These are phyloP conservation scores for Pelobates cultripes DNA, from an alignment of 2,797 vertebrate genomes.

Conservation along the genomic window DNA sequence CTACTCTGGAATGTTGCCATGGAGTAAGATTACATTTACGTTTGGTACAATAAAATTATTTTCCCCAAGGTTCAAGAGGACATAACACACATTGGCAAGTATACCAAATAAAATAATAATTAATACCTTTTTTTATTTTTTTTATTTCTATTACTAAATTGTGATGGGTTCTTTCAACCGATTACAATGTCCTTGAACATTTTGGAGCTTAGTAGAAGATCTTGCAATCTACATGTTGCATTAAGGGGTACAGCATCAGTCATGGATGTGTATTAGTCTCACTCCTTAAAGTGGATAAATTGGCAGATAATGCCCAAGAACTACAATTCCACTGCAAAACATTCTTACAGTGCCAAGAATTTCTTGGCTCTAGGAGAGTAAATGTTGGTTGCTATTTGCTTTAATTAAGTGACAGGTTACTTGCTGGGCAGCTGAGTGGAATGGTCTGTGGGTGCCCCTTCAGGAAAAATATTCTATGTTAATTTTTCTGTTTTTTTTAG, in stretches of 20 bases:
- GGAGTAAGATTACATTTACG: no score
- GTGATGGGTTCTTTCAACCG: constrained; percentile 1
- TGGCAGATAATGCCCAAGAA: constrained; percentile 48
- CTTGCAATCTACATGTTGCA: constrained; percentile 24
- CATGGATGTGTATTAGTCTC: constrained; percentile 35
- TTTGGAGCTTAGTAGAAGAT: constrained; percentile 14
- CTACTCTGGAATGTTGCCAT: no score
- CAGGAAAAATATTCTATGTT: not conserved
- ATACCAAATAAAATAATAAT: not conserved
- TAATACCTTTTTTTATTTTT: not conserved
- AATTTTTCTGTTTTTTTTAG: not conserved
- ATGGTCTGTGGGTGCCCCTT: constrained; percentile 9
- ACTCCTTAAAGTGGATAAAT: constrained; percentile 42
- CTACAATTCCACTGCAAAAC: constrained; percentile 39
- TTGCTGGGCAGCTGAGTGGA: constrained; percentile 17
- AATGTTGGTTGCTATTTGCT: constrained; percentile 46
- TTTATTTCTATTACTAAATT: not conserved
- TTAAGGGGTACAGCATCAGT: constrained; percentile 24
- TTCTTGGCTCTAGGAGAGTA: constrained; percentile 40
- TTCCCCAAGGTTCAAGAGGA: not conserved
- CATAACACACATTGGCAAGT: not conserved
- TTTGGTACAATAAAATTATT: not conserved
- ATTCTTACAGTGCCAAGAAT: constrained; percentile 40
- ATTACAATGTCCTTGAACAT: constrained; percentile 5
- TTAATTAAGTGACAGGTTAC: constrained; percentile 45